Base-by-base conservation (phyloP, 2,888 invertebrate species). In the Clunio marinus region DNA sequence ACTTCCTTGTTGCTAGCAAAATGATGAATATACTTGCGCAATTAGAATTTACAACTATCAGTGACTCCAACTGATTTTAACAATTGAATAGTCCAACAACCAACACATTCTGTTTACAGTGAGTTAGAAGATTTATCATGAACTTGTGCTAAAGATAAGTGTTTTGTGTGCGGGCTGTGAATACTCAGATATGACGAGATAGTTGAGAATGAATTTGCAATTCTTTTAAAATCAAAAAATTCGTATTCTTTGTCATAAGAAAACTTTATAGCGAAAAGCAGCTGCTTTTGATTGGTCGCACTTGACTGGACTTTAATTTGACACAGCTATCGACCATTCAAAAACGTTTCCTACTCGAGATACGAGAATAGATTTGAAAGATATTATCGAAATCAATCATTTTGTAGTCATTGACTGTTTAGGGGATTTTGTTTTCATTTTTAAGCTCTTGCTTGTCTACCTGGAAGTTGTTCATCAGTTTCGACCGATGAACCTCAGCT, bases 31-130 rank as follows among this genome's bases (percentile, higher is more conserved):
- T n/a, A 3, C 2, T 10, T 10, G 41, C 41, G 22, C n/a, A 22
- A 51, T 17, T 51, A 51, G 51, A 51, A 51, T n/a, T 51, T 51
- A 51, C 8, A 51, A 17, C 51, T 51, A 51, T 51, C 51, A 51
- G 17, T 20, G 17, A 4, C 15, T 4, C 22, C 41, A n/a, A 41
- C 2, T n/a, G 41, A 2, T n/a, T n/a, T n/a, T n/a, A n/a, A n/a
- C n/a, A n/a, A n/a, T n/a, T n/a, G n/a, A n/a, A n/a, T n/a, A n/a
- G n/a, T n/a, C n/a, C n/a, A n/a, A 32, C 32, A 32, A 7, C 5
- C 5, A 7, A 32, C 4, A 32, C 32, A 32, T 7, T 7, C 4
- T 32, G 32, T 32, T 51, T 22, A 4, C 4, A 17, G 22, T 51
- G 17, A 17, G 3, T 8, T 51, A 17, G n/a, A 15, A 22, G 22